phyloP scores from a whole-genome alignment of 2,113 vertebrate genomes.

The Rafetus swinhoei region DNA sequence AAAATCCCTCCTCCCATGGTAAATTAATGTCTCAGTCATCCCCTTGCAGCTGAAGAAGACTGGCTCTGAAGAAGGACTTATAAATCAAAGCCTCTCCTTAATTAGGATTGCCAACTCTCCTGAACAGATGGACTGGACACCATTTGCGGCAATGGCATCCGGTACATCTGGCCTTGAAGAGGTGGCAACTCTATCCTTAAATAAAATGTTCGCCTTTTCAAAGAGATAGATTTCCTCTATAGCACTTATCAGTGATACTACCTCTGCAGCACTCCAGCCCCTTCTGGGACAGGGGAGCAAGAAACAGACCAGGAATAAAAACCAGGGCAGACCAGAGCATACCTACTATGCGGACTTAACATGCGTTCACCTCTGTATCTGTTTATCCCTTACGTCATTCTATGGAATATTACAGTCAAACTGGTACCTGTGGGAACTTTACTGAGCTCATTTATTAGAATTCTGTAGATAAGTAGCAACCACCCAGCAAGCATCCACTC shows the following conservation, averaged over 20 bases:
- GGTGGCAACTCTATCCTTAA: no score
- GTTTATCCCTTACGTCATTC: not conserved
- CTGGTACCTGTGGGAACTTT: not conserved
- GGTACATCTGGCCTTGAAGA: no score
- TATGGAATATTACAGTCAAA: not conserved
- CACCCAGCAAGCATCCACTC: not conserved
- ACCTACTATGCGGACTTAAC: not conserved
- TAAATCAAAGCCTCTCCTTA: not conserved
- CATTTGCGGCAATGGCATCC: no score
- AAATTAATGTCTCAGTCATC: not conserved
- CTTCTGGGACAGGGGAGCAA: not conserved
- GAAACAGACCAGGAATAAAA: not conserved
- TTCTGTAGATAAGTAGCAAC: not conserved
- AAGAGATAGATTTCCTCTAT: not conserved
- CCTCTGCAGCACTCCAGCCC: not conserved
- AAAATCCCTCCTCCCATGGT: not conserved
- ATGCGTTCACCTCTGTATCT: not conserved
- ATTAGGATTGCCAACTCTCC: no score
- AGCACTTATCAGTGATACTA: not conserved
- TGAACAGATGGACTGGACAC: no score
- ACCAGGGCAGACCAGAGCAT: fast-evolving
- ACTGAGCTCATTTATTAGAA: not conserved
- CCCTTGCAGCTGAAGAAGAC: fast-evolving
- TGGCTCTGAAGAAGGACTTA: no score
- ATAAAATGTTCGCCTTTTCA: not conserved